Evolutionary conservation across 2,888 invertebrate genomes (phyloP).

Genomic region (Drosophila antonietae): DNA sequence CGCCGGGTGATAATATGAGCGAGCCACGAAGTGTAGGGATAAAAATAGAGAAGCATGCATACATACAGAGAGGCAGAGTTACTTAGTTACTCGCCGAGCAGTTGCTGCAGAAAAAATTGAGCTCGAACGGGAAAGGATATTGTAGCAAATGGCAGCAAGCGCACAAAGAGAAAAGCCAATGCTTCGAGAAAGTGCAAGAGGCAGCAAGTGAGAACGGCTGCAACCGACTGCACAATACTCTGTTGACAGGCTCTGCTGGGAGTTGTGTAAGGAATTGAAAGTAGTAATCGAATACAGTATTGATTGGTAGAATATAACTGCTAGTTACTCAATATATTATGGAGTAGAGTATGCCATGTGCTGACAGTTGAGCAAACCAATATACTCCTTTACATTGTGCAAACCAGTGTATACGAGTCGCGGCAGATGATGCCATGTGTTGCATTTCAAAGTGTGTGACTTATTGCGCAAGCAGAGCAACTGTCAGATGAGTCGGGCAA

Average conservation of each 20-base stretch:
- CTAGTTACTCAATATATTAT: neutral
- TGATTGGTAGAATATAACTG: neutral
- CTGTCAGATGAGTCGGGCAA: slow-evolving; percentile 70
- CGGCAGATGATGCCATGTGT: slow-evolving; percentile 66
- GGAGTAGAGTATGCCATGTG: neutral
- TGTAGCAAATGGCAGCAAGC: slow-evolving; percentile 64
- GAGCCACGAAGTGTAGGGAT: slow-evolving; percentile 35
- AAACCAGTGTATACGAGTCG: slow-evolving; percentile 20
- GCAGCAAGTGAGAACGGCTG: neutral
- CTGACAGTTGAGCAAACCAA: neutral
- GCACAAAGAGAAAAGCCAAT: slow-evolving; percentile 20
- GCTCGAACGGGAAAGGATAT: slow-evolving; percentile 61
- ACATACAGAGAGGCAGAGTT: slow-evolving; percentile 9
- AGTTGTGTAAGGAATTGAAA: too few species aligned
- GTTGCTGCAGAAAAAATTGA: slow-evolving; percentile 18
- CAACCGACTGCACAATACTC: neutral
- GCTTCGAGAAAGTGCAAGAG: slow-evolving; percentile 40
- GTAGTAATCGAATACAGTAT: too few species aligned
- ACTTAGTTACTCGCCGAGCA: slow-evolving; percentile 24
- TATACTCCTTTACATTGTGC: neutral
- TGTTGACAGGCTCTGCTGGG: neutral
- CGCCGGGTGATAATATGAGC: slow-evolving; percentile 69
- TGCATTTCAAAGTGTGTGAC: slow-evolving; percentile 78
- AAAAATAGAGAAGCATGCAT: slow-evolving; percentile 62
- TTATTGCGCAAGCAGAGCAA: slow-evolving; percentile 56